Percentiles rank a stretch among this genome's conserved stretches.
Evolutionary conservation across 2,113 vertebrate genomes (phyloP).

Genomic region (Nothoprocta perdicaria): DNA sequence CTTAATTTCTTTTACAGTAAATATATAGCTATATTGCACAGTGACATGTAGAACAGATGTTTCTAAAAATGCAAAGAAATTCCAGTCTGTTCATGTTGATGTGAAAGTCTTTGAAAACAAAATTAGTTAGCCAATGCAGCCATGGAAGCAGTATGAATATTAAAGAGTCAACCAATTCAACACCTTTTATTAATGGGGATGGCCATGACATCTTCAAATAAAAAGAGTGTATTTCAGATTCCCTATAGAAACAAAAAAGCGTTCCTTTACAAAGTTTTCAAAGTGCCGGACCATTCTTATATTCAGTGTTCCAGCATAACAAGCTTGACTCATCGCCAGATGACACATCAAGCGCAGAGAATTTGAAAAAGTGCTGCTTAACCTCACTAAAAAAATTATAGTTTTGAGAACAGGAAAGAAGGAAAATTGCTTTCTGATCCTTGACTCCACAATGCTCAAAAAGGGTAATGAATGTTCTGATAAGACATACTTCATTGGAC

Average conservation of each 20-base stretch:
- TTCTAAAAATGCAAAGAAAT: conserved; percentile 55
- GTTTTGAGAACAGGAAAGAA: conserved; percentile 77
- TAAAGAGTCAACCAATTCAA: not conserved
- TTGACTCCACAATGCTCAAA: conserved; percentile 70
- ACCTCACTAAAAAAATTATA: conserved; percentile 73
- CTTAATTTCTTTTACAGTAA: conserved; percentile 48
- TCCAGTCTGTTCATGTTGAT: conserved; percentile 24
- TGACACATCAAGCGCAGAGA: conserved; percentile 79
- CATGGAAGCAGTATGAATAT: not conserved
- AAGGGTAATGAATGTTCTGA: conserved; percentile 77
- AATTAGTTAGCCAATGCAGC: not conserved
- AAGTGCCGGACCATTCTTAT: conserved; percentile 51
- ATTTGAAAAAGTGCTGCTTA: conserved; percentile 81
- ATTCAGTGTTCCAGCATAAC: conserved; percentile 73
- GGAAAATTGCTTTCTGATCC: conserved; percentile 81
- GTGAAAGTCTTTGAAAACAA: conserved; percentile 10
- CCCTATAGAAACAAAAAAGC: conserved; percentile 31
- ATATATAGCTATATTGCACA: not conserved
- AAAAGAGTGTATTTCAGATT: conserved; percentile 20
- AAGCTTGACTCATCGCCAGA: conserved; percentile 80
- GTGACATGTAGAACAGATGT: conserved; percentile 44
- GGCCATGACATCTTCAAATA: conserved; percentile 43
- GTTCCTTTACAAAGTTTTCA: conserved; percentile 53
- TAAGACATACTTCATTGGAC: conserved; percentile 67
- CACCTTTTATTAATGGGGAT: not conserved